Conservation (phyloP, 2,888 invertebrate genomes). For the Myopa testacea region DNA sequence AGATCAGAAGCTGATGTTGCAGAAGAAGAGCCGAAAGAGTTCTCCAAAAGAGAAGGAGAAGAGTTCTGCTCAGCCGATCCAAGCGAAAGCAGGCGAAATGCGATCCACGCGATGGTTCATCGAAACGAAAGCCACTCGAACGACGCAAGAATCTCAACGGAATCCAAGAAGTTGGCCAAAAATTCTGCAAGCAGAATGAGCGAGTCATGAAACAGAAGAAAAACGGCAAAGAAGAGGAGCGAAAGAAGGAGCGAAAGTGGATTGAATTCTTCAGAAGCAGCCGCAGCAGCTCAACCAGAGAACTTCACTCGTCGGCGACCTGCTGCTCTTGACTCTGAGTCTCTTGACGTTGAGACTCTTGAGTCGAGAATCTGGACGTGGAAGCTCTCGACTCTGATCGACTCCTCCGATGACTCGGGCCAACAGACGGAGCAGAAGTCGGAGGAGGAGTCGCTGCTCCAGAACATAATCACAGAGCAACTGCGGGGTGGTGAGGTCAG, state of each 20-base stretch:
- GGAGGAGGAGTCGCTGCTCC: not conserved
- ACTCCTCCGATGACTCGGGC: too few relatives aligned
- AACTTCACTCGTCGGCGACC: constrained; percentile 39
- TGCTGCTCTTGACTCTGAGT: too few relatives aligned
- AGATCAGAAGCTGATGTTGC: not conserved
- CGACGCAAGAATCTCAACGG: constrained; percentile 16
- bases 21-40: not conserved
- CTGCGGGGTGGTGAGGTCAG: constrained; percentile 28
- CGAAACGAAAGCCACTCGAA: constrained; percentile 30
- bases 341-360: too few relatives aligned
- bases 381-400: too few relatives aligned
- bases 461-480: not conserved
- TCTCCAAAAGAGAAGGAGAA: not conserved
- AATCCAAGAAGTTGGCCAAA: constrained; percentile 41
- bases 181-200: constrained; percentile 38
- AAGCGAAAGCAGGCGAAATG: constrained; percentile 18
- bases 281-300: constrained; percentile 34
- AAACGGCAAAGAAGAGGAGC: not conserved
- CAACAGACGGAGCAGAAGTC: not conserved
- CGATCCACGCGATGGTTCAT: not conserved
- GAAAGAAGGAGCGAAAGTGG: not conserved
- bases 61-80: not conserved
- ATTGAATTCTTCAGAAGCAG: constrained; percentile 28
- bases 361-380: too few relatives aligned
- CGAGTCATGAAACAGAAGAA: constrained; percentile 47